Evolutionary conservation across 1,140 invertebrate genomes (phyloP), one percentile per base, ranked within the genome.

Genomic region (Sipha flava): DNA sequence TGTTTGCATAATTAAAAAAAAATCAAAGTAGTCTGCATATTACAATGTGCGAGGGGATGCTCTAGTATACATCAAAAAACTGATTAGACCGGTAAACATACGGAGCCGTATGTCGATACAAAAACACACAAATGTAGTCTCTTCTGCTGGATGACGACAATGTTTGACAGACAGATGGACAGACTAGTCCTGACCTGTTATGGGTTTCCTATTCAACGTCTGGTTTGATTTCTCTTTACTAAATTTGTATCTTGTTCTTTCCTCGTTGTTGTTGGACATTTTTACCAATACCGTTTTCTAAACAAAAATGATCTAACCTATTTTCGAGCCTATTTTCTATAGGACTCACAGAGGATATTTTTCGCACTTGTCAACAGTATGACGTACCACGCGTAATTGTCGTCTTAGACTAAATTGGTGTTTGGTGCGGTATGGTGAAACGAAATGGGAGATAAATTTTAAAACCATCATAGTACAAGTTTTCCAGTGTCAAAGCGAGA

Each of bases 221-320:
- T 77, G 73, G 73, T 77, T 77, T 77, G 73, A 77, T 77, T 77
- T 77, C 73, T 77, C 73, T 77, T 77, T 43, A 43, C 73, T 77
- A 77, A 77, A 77, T 77, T 77, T 40, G 52, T 77, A 77, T 37
- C 52, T 77, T 12, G 49, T 77, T 77, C 34, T 59, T 77, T 59
- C 21, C 49, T 40, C 31, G 34, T 57, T 54, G 29, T 59, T 77
- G 73, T 57, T 59, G 23, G 23, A 10, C 40, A 29, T 77, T 57
- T 77, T 57, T 49, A 59, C 31, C 23, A 75, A 43, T 57, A 9
- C 34, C 23, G 29, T 77, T 77, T 77, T 77, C 34, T 75, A 75
- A 75, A 72, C 45, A 72, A 72, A 26, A 70, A 43, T 31, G 5
- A 26, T 14, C 31, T 75, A 75, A 75, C 31, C 70, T 75, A 75